Percentiles rank a stretch among this genome's conserved stretches.
Evolutionary conservation across 2,113 vertebrate genomes (phyloP).

Genomic region (Motacilla alba): DNA sequence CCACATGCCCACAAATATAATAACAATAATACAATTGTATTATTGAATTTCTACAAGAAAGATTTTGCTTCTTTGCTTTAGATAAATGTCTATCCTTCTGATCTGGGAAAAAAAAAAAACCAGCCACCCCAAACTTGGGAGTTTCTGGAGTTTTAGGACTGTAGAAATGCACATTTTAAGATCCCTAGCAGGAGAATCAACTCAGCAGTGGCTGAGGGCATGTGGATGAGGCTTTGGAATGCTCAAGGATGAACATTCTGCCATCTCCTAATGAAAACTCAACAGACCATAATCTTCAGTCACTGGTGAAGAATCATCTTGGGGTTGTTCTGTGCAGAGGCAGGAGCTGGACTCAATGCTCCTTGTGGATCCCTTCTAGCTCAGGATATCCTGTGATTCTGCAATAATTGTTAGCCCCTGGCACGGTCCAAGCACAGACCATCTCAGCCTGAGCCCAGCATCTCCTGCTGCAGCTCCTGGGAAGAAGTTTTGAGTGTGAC

Average conservation of each 20-base stretch:
- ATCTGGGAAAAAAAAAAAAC: accelerated
- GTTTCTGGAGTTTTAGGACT: neutral
- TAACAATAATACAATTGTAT: neutral
- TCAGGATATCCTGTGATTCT: neutral
- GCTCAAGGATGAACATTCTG: neutral
- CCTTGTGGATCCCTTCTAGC: neutral
- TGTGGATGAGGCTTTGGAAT: neutral
- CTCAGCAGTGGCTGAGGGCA: neutral
- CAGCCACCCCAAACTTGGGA: accelerated
- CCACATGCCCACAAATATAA: neutral
- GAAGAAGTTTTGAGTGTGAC: neutral
- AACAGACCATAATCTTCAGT: neutral
- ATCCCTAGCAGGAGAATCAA: neutral
- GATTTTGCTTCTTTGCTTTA: neutral
- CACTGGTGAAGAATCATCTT: neutral
- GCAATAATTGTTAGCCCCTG: neutral
- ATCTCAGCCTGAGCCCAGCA: neutral
- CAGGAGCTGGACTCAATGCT: neutral
- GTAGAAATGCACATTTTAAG: neutral
- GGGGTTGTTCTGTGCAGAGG: neutral
- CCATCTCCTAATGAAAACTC: neutral
- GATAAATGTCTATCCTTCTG: neutral
- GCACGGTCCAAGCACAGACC: neutral
- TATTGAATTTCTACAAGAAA: neutral
- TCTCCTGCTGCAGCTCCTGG: neutral